Percentiles rank a stretch among this genome's conserved stretches.
Evolutionary conservation across 92 coral and sea anemone species (phyloP).

Genomic region (Epizoanthus stellaris): DNA sequence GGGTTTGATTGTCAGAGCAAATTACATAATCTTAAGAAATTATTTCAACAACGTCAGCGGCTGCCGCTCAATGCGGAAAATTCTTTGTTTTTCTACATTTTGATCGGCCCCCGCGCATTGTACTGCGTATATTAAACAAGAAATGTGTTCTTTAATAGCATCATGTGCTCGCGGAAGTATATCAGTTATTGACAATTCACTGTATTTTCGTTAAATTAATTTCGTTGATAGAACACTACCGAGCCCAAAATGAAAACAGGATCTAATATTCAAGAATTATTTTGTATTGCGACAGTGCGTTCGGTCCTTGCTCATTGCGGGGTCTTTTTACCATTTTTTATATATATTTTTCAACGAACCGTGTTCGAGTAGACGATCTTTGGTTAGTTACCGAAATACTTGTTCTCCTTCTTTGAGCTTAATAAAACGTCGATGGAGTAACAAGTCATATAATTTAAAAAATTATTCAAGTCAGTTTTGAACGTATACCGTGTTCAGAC

Average conservation of each 20-base stretch:
- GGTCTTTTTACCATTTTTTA: not conserved
- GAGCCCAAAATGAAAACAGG: not conserved
- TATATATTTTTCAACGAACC: not conserved
- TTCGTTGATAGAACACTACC: not conserved
- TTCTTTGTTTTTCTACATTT: no score
- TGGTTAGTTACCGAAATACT: not conserved
- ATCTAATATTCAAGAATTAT: conserved; percentile 2
- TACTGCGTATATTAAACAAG: no score
- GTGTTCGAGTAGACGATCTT: not conserved
- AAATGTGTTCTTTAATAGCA: no score
- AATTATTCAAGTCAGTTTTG: not conserved
- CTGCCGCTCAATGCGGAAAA: no score
- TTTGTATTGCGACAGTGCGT: not conserved
- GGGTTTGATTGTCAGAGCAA: no score
- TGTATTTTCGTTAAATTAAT: not conserved
- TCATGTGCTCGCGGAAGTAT: not conserved
- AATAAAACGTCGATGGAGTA: not conserved
- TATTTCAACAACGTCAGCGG: no score
- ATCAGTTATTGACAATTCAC: not conserved
- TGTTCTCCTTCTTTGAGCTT: not conserved
- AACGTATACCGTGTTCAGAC: no score
- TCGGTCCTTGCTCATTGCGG: not conserved
- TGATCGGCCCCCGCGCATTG: no score
- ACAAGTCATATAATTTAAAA: not conserved
- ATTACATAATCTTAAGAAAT: no score